Percentiles rank a stretch among this genome's conserved stretches.
Conservation (phyloP, 2,888 invertebrate genomes). For the Heliconius ethilla region DNA sequence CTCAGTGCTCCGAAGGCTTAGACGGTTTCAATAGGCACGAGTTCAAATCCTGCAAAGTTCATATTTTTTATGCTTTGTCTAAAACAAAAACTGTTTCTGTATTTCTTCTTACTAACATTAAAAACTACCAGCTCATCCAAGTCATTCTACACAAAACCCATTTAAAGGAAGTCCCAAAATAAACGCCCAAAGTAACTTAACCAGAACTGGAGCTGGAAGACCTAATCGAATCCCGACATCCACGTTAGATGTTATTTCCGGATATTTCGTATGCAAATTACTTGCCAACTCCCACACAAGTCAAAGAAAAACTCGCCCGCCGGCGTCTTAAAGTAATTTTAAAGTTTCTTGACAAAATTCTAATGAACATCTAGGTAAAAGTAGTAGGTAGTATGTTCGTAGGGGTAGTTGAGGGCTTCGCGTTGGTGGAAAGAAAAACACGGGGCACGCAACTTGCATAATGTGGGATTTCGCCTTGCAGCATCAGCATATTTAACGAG, state of each 20-base stretch:
- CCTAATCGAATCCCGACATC: conserved; percentile 27
- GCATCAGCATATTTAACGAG: conserved; percentile 34
- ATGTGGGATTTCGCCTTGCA: conserved; percentile 23
- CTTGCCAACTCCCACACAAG: conserved; percentile 52
- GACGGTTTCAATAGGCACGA: no score
- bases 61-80: no score
- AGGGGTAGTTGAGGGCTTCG: conserved; percentile 12
- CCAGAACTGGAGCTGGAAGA: conserved; percentile 1
- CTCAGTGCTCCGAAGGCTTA: no score
- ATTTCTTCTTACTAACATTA: background rate
- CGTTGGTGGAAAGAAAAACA: conserved; percentile 34
- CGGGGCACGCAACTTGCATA: conserved; percentile 35
- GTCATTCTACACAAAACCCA: no score
- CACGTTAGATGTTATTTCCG: conserved; percentile 46
- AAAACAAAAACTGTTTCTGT: no score
- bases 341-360: conserved; percentile 44
- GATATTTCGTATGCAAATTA: conserved; percentile 73
- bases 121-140: background rate
- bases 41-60: no score
- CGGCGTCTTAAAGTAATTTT: conserved; percentile 45
- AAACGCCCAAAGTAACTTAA: conserved; percentile 24
- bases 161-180: conserved; percentile 5
- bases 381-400: background rate
- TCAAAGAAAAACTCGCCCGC: conserved; percentile 46
- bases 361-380: conserved; percentile 42